phyloP scores from a whole-genome alignment of 2,888 invertebrate genomes.

The Falcaria lacertinaria region DNA sequence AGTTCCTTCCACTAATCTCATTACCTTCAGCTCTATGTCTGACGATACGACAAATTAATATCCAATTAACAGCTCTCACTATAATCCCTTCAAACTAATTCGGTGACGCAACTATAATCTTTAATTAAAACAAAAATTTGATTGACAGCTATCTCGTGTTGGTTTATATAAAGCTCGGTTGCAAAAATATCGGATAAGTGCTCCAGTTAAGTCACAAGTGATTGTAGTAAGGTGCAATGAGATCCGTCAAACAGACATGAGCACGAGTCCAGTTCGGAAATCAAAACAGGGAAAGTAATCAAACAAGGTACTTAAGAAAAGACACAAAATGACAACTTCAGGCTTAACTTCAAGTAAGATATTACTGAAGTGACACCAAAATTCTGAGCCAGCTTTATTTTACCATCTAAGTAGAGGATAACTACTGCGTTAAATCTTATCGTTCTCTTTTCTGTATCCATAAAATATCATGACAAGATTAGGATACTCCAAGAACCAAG shows the following conservation, averaged over 20 bases:
- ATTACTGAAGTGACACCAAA: neutral
- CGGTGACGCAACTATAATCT: slow-evolving; percentile 34
- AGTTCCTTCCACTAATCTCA: neutral
- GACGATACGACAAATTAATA: neutral
- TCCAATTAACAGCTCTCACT: slow-evolving; percentile 36
- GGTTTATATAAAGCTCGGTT: slow-evolving; percentile 27
- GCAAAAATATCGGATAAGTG: slow-evolving; percentile 46
- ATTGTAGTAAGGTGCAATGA: slow-evolving; percentile 42
- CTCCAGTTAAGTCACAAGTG: slow-evolving; percentile 53
- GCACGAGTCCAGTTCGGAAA: slow-evolving; percentile 14
- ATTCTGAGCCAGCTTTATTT: too few species aligned
- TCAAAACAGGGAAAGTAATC: slow-evolving; percentile 12
- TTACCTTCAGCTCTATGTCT: neutral
- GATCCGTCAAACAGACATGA: slow-evolving; percentile 30
- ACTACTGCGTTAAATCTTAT: too few species aligned
- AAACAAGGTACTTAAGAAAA: slow-evolving; percentile 6
- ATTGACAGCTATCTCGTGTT: slow-evolving; percentile 45
- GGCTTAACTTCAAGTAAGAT: too few species aligned
- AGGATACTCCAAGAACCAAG: too few species aligned
- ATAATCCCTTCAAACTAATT: slow-evolving; percentile 36
- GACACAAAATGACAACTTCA: too few species aligned
- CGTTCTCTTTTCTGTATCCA: too few species aligned
- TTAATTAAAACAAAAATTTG: slow-evolving; percentile 34
- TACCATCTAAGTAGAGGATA: too few species aligned
- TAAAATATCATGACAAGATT: too few species aligned